Base-by-base conservation (phyloP, 2,113 vertebrate species). In the Scartelaos histophorus region DNA sequence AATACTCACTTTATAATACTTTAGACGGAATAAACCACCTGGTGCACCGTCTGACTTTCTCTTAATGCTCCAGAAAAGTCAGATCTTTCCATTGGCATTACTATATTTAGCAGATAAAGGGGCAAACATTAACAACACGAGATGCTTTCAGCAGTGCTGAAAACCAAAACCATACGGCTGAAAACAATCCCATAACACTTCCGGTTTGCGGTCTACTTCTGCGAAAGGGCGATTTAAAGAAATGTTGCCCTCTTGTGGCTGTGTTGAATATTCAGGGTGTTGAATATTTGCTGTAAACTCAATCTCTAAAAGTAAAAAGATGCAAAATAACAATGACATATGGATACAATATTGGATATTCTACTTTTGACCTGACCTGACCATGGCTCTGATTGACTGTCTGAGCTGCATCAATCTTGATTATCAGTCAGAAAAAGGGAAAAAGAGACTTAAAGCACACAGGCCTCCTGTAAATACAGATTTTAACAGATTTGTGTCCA, bases 381-480 rank as follows among this genome's bases (percentile, higher is more conserved):
- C 17, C 53, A 56, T 1, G 10, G 53, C n/a, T 22, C 53, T 56
- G 19, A 21, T 11, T 9, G 10, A 10, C 7, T 7, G 38, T 43
- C 38, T 43, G 38, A 43, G 7, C 10, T 43, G 7, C 38, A 43
- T 7, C 38, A 12, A 12, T 21, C 53, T 56, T n/a, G 19, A 21
- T 56, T 3, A 21, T 38, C 34, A 64, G 25, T 19, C 19, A 10
- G 29, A 21, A 38, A 67, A 53, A 58, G 13, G 47, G 71, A 21
- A 38, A 67, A 53, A 58, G 13, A 43, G 71, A 73, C 74, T 80
- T 38, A 5, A 6, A 38, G 7, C 35, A 38, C 35, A 38, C 35
- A 9, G 35, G 5, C 35, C 35, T 38, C 35, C 35, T 38, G 35
- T 9, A 38, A 38, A 35, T 35, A 3, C 34, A 35, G 6, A 35